Evolutionary conservation across 2,888 invertebrate species (phyloP).

Genomic region (Ochropleura leucogaster): DNA sequence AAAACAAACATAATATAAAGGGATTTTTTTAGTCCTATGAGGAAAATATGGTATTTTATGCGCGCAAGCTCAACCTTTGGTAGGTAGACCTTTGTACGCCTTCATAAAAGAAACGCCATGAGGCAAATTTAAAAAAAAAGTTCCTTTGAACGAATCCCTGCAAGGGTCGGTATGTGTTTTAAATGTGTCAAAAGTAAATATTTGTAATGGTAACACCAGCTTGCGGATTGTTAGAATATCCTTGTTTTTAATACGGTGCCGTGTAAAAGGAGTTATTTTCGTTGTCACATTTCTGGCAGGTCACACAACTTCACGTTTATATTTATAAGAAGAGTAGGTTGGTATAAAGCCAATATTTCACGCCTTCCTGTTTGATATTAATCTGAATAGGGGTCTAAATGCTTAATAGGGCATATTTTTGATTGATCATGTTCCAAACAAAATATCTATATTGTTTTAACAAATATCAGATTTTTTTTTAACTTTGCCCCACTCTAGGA

Average conservation of each 20-base stretch:
- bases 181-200: slow-evolving; percentile 57
- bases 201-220: slow-evolving; percentile 39
- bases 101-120: slow-evolving; percentile 45
- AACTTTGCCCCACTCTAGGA: too few species aligned
- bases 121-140: slow-evolving; percentile 46
- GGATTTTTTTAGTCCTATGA: slow-evolving; percentile 40
- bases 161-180: slow-evolving; percentile 28
- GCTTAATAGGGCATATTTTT: neutral
- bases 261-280: slow-evolving; percentile 38
- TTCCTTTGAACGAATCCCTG: slow-evolving; percentile 41
- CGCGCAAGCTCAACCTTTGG: slow-evolving; percentile 43
- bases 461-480: too few species aligned
- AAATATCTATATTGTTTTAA: neutral
- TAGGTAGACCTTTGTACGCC: slow-evolving; percentile 27
- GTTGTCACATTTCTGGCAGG: slow-evolving; percentile 5
- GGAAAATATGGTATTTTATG: slow-evolving; percentile 42
- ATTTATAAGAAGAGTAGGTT: too few species aligned
- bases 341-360: too few species aligned
- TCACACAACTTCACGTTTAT: too few species aligned
- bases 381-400: neutral
- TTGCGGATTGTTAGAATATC: slow-evolving; percentile 25
- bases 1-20: slow-evolving; percentile 53
- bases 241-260: slow-evolving; percentile 25
- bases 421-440: neutral
- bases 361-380: neutral